Percentiles rank a stretch among this genome's conserved stretches.
These are phyloP conservation scores for Sylvietta virens DNA, from an alignment of 2,113 vertebrate genomes.

Conservation along the genomic window DNA sequence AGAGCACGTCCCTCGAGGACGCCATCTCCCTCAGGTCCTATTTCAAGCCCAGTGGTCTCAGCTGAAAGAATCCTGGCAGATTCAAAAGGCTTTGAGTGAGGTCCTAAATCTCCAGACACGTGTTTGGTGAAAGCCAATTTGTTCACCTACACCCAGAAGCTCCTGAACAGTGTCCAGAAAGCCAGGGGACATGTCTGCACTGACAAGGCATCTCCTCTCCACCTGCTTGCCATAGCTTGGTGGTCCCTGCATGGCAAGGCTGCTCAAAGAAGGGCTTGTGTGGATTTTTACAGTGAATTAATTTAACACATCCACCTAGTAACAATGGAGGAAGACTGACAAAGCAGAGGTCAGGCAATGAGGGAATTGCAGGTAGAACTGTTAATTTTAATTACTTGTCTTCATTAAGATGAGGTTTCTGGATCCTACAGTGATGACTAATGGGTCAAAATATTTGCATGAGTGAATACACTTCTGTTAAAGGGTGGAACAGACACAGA, in stretches of 20 bases:
- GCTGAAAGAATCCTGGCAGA: neutral
- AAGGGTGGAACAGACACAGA: neutral
- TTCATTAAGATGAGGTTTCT: constrained; percentile 19
- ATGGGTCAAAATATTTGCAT: neutral
- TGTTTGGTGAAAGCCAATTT: neutral
- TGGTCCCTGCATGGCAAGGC: neutral
- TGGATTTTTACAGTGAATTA: neutral
- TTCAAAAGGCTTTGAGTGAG: neutral
- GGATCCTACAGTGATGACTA: neutral
- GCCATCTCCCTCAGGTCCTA: neutral
- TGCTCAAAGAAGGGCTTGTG: neutral
- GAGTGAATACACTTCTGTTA: neutral
- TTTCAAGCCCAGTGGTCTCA: neutral
- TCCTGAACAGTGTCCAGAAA: neutral
- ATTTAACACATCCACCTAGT: neutral
- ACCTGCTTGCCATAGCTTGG: neutral
- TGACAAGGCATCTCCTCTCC: neutral
- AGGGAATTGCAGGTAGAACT: neutral
- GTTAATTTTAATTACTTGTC: constrained; percentile 33
- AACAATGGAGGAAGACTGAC: neutral
- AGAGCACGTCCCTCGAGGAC: neutral
- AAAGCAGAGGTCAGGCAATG: neutral
- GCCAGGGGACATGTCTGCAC: neutral
- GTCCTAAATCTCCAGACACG: neutral
- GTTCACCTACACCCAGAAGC: neutral